phyloP scores from a whole-genome alignment of 2,888 invertebrate species.

The Philonicus albiceps region DNA sequence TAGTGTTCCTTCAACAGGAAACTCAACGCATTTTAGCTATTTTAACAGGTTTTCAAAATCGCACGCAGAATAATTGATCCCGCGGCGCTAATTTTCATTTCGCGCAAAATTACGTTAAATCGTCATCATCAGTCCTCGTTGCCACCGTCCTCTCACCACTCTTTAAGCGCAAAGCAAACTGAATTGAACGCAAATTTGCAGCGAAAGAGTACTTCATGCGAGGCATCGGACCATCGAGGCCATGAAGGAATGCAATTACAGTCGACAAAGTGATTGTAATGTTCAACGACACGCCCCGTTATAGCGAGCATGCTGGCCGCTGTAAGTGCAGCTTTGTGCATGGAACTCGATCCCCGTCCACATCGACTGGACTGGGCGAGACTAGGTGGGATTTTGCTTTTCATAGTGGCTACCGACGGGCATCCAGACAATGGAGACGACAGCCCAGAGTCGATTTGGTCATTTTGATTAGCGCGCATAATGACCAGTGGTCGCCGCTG shows the following conservation, averaged over 20 bases:
- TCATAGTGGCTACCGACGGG: not conserved
- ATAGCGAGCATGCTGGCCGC: not conserved
- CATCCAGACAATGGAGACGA: constrained; percentile 20
- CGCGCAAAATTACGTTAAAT: constrained; percentile 36
- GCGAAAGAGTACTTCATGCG: constrained; percentile 10
- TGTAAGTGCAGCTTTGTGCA: not conserved
- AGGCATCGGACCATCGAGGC: not conserved
- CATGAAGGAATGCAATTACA: constrained; percentile 23
- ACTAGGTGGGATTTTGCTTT: not conserved
- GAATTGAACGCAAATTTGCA: constrained; percentile 12
- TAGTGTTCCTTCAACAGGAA: constrained; percentile 41
- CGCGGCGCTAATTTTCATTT: constrained; percentile 46
- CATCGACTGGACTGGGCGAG: not conserved
- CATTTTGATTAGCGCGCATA: constrained; percentile 30
- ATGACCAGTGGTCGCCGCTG: constrained; percentile 8
- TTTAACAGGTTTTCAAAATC: constrained; percentile 48
- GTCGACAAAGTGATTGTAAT: constrained; percentile 46
- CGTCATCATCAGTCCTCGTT: constrained; percentile 15
- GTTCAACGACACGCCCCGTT: constrained; percentile 45
- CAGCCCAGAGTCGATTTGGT: constrained; percentile 24
- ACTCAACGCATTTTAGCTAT: constrained; percentile 38
- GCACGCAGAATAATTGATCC: constrained; percentile 43
- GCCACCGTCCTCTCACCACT: not conserved
- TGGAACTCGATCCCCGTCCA: not conserved
- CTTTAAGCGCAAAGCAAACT: not conserved